Evolutionary conservation across 2,113 vertebrate species (phyloP).

Genomic region (Hippolais icterina): DNA sequence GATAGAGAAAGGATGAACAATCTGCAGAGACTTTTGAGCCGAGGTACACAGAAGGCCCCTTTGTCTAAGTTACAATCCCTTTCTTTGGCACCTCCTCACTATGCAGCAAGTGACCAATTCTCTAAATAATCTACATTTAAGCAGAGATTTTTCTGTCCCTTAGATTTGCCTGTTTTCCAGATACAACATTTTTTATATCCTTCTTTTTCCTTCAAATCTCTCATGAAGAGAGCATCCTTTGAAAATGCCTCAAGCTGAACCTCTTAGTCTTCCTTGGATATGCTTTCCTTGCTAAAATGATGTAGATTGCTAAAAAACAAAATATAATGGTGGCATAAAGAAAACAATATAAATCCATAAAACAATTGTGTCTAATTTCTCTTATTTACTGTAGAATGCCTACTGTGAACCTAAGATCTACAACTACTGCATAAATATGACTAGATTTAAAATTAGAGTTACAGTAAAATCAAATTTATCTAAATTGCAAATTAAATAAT

Average conservation of each 20-base stretch:
- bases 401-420: background rate
- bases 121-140: background rate
- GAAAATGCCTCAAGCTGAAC: background rate
- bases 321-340: background rate
- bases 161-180: background rate
- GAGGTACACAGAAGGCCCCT: fast-evolving
- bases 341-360: background rate
- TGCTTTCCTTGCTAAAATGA: background rate
- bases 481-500: background rate
- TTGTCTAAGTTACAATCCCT: fast-evolving
- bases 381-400: background rate
- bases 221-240: background rate
- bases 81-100: background rate
- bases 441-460: background rate
- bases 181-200: background rate
- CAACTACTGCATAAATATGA: background rate
- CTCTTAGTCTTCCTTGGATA: background rate
- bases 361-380: background rate
- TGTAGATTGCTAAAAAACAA: background rate
- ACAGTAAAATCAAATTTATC: background rate
- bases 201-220: background rate
- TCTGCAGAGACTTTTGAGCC: background rate
- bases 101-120: background rate
- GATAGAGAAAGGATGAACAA: background rate
- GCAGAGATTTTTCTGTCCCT: background rate